Conservation (phyloP, 53 echinoderm and acorn worm species). For the Mesocentrotus franciscanus region DNA sequence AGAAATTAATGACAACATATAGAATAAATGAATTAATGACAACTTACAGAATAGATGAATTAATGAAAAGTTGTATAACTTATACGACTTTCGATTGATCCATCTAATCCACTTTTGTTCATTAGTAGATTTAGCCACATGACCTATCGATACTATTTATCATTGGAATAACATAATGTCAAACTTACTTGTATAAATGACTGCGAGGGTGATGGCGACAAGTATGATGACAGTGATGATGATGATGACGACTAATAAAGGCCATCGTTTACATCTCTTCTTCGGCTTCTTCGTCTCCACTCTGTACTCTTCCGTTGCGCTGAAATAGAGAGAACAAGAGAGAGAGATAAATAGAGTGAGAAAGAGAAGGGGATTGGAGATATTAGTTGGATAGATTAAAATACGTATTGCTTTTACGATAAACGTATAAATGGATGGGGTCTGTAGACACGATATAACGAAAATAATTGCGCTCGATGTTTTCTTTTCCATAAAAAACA, state of each 20-base stretch:
- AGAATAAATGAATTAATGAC: too few species aligned
- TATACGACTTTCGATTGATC: too few species aligned
- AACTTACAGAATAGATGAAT: too few species aligned
- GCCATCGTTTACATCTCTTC: constrained; percentile 34
- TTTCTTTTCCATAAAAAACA: too few species aligned
- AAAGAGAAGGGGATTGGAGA: neutral
- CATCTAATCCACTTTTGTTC: too few species aligned
- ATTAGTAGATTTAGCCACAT: too few species aligned
- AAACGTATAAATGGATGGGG: too few species aligned
- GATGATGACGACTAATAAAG: neutral
- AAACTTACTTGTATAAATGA: constrained; percentile 56
- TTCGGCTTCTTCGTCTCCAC: constrained; percentile 38
- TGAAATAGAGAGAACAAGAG: neutral
- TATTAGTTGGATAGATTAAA: neutral
- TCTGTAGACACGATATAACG: too few species aligned
- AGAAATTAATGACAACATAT: too few species aligned
- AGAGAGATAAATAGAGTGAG: neutral
- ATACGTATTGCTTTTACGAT: neutral
- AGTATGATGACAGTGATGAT: constrained; percentile 3
- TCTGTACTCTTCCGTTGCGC: constrained; percentile 55
- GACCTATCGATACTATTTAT: neutral
- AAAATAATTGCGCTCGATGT: neutral
- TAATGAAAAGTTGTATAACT: too few species aligned
- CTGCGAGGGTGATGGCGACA: constrained; percentile 37
- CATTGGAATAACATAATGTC: neutral